Conservation (phyloP, 1,140 invertebrate genomes). For the Drosophila lowei region DNA sequence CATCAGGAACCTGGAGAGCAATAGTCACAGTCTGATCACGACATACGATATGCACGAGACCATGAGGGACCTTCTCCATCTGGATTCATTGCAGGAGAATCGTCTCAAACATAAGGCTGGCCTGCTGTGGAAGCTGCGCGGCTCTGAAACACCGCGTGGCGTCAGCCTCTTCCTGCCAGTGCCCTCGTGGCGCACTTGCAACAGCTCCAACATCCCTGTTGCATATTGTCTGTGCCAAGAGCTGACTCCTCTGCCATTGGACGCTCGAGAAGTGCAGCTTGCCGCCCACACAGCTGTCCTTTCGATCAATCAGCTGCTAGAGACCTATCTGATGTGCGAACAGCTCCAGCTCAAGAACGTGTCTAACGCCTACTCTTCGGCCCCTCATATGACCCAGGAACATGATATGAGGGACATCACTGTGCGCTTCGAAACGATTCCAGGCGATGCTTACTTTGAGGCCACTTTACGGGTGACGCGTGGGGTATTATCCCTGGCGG, state of each 20-base stretch:
- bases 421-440: constrained; percentile 58
- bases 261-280: constrained; percentile 82
- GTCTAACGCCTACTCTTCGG: constrained; percentile 11
- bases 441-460: constrained; percentile 89
- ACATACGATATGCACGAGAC: constrained; percentile 91
- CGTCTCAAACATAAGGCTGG: constrained; percentile 13
- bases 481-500: constrained; percentile 47
- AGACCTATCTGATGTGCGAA: constrained; percentile 15
- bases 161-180: constrained; percentile 25
- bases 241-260: constrained; percentile 81
- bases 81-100: constrained; percentile 61
- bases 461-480: constrained; percentile 35
- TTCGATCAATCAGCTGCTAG: constrained; percentile 23
- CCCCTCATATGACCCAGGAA: too few relatives aligned
- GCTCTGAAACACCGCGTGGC: neutral
- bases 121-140: neutral
- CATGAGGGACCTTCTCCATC: constrained; percentile 85
- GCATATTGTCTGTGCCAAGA: constrained; percentile 21
- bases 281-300: constrained; percentile 81
- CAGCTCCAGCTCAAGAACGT: constrained; percentile 13
- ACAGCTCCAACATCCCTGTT: constrained; percentile 7
- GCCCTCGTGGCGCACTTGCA: constrained; percentile 15
- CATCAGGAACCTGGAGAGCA: constrained; percentile 87
- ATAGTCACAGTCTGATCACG: constrained; percentile 89
- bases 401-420: too few relatives aligned